Evolutionary conservation across 2,888 invertebrate species (phyloP), one percentile per base, ranked within the genome.

Genomic region (Acrobasis repandana): DNA sequence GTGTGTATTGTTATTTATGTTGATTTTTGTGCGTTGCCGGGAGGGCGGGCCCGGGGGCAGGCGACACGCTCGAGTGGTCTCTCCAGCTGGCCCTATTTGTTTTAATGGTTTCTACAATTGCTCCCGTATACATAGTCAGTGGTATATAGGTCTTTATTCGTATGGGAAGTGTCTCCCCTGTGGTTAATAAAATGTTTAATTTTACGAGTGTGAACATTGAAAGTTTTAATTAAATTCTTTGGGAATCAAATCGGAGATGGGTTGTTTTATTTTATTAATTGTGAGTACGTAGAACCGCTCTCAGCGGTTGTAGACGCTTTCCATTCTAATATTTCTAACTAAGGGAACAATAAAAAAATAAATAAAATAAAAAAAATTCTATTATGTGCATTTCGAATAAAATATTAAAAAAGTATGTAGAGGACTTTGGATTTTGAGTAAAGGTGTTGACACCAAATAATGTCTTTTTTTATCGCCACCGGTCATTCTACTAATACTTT

Each of bases 1-100:
- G 91, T 91, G 90, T 90, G 88, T 88, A 88, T 89, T 89, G 90
- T 91, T 92, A 91, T 90, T 90, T 90, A 92, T 91, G 91, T 89
- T 91, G 90, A 90, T 90, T 91, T 89, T 86, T 86, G 88, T 88
- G 84, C 86, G 80, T 80, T 80, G 77, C 76, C 81, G 71, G 77
- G 84, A 86, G 90, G 91, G 89, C 89, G 90, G 85, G 79, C 79
- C 63, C 74, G 81, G 84, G 92, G 90, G 89, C 72, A 89, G 79
- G 76, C 89, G 85, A 75, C 77, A 71, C 78, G 84, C 84, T 83
- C 77, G 88, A 88, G 85, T 87, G 88, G 85, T 64, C 75, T 73
- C 73, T 75, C 83, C 91, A 90, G 90, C 91, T 91, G 92, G 68
- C 70, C 75, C 76, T 80, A 85, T 86, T 88, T 90, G 89, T 90